These are phyloP conservation scores for Leptothorax acervorum DNA, from an alignment of 2,888 invertebrate genomes.

Conservation along the genomic window DNA sequence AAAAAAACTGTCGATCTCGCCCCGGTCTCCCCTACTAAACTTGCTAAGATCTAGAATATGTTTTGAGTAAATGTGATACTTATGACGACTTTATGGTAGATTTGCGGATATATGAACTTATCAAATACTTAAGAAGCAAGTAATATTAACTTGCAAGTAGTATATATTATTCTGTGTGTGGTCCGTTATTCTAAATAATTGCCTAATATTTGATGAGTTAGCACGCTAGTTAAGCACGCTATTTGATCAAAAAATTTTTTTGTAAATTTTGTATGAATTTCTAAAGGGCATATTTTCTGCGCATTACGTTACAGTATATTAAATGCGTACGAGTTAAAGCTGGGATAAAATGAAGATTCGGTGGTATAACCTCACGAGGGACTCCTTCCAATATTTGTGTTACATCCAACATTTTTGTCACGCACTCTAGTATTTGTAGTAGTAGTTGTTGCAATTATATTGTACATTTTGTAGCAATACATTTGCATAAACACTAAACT, in stretches of 20 bases:
- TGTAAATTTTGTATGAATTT: conserved; percentile 1
- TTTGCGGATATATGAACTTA: no score
- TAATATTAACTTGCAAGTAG: no score
- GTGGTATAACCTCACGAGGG: conserved; percentile 26
- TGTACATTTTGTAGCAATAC: conserved; percentile 66
- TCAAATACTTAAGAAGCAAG: no score
- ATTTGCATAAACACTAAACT: conserved; percentile 64
- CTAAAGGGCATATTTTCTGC: neutral
- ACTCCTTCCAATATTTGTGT: conserved; percentile 25
- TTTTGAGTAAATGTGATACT: no score
- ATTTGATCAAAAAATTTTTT: neutral
- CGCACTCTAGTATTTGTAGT: conserved; percentile 39
- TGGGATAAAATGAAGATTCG: neutral
- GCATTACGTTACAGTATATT: neutral
- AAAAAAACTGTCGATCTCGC: no score
- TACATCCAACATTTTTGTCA: conserved; percentile 30
- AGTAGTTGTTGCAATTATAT: conserved; percentile 40
- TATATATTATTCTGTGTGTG: no score
- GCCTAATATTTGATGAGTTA: conserved; percentile 5
- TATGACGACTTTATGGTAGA: no score
- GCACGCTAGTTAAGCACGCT: neutral
- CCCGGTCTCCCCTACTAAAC: no score
- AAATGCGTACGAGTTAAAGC: conserved; percentile 9
- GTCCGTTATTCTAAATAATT: no score
- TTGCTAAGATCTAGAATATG: no score